Percentiles rank a stretch among this genome's conserved stretches.
Conservation (phyloP, 2,113 vertebrate species). For the Hippocampus guttulatus region DNA sequence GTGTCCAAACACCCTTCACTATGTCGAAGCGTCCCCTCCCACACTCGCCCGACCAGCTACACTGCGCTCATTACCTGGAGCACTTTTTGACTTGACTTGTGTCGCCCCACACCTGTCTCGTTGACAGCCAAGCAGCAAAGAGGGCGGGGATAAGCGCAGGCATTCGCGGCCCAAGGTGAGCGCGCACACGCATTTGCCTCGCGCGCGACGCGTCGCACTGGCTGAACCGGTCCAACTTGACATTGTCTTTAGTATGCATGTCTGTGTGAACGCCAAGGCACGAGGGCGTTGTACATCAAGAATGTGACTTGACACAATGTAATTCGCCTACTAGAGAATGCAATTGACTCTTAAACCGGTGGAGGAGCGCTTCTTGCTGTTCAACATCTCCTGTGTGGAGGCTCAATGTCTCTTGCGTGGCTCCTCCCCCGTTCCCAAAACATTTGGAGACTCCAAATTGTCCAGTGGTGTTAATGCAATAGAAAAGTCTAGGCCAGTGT, state of each 20-base stretch:
- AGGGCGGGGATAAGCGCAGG: background rate
- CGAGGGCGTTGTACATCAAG: background rate
- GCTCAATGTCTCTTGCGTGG: background rate
- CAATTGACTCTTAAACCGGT: background rate
- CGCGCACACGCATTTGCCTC: background rate
- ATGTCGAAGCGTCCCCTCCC: slow-evolving; percentile 1
- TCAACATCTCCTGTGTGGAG: no score
- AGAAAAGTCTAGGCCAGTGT: no score
- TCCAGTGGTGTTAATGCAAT: no score
- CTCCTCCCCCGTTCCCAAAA: background rate
- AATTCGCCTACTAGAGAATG: background rate
- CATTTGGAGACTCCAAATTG: no score
- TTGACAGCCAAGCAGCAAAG: slow-evolving; percentile 1
- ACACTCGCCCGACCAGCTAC: background rate
- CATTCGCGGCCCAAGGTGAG: background rate
- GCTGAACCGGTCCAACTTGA: slow-evolving; percentile 36
- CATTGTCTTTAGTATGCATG: slow-evolving; percentile 12
- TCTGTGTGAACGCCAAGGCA: background rate
- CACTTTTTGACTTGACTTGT: background rate
- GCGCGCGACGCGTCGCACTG: slow-evolving; percentile 13
- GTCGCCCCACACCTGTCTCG: slow-evolving; percentile 14
- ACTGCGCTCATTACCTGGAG: background rate
- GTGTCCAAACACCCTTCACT: slow-evolving; percentile 9
- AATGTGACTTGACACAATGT: background rate
- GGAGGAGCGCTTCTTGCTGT: background rate